A percentile compares a stretch with the other conserved stretches of the same genome.
Conservation (phyloP, 1,140 invertebrate genomes). For the Paramacrobiotus metropolitanus region DNA sequence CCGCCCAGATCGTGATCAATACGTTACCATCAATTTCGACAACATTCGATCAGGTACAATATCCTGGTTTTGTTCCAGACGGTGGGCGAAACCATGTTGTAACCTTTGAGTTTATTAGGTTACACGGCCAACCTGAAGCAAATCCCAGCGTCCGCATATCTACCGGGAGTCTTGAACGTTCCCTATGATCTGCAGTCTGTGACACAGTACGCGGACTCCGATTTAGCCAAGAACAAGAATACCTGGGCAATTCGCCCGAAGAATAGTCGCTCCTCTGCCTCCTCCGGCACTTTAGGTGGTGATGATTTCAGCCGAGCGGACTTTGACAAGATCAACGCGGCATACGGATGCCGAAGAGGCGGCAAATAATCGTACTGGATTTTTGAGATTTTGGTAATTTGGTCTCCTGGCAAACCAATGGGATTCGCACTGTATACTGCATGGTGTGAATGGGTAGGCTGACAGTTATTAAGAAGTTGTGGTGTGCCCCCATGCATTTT, state of each 20-base stretch:
- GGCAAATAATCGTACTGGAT: too few species aligned
- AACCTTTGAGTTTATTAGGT: not conserved
- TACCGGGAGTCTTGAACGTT: constrained; percentile 1
- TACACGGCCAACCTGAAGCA: not conserved
- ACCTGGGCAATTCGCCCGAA: not conserved
- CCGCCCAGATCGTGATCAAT: not conserved
- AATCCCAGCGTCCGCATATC: not conserved
- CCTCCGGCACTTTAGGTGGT: not conserved
- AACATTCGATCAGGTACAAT: not conserved
- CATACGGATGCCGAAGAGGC: not conserved
- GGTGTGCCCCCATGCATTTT: too few species aligned
- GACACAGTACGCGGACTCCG: not conserved
- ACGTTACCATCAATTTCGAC: not conserved
- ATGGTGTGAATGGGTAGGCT: too few species aligned
- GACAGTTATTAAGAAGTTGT: too few species aligned
- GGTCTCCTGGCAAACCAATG: too few species aligned
- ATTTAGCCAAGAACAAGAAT: not conserved
- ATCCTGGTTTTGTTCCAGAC: too few species aligned
- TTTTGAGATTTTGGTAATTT: too few species aligned
- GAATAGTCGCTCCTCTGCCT: not conserved
- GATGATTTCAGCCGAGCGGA: not conserved
- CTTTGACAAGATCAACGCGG: not conserved
- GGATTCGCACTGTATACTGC: too few species aligned
- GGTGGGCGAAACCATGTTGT: too few species aligned
- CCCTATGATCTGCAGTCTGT: constrained; percentile 1